Percentiles rank a stretch among this genome's conserved stretches.
These are phyloP conservation scores for Ranitomeya imitator DNA, from an alignment of 2,113 vertebrate species.

Conservation along the genomic window DNA sequence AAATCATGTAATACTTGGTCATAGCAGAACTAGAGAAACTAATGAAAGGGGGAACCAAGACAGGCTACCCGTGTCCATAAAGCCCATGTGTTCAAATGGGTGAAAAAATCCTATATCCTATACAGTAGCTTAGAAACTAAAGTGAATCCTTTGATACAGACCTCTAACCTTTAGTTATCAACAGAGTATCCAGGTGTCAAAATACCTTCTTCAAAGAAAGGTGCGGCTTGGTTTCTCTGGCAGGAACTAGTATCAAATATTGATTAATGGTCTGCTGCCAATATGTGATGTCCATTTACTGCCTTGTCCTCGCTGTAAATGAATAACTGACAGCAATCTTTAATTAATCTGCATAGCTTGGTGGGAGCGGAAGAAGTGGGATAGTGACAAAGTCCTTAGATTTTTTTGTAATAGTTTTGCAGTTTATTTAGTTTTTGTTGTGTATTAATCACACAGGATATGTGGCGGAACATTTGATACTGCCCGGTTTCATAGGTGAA, in stretches of 20 bases:
- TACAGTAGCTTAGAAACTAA: background rate
- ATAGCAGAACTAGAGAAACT: background rate
- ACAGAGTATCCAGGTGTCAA: constrained; percentile 13
- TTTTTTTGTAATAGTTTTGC: background rate
- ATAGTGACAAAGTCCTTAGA: background rate
- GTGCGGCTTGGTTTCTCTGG: constrained; percentile 23
- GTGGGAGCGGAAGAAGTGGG: constrained; percentile 12
- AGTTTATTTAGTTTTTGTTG: background rate
- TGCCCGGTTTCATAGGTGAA: background rate
- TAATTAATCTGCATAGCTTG: background rate
- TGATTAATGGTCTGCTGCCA: constrained; percentile 23
- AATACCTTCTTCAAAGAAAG: constrained; percentile 39
- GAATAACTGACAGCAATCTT: background rate
- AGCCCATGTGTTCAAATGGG: background rate
- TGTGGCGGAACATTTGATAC: background rate
- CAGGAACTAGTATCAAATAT: constrained; percentile 33
- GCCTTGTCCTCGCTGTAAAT: constrained; percentile 28
- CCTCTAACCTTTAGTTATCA: constrained; percentile 8
- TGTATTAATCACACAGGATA: background rate
- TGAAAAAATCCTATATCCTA: background rate
- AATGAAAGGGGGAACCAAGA: background rate
- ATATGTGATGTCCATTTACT: constrained; percentile 17
- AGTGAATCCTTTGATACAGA: background rate
- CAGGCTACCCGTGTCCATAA: background rate
- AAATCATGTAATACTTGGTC: too few species aligned